Evolutionary conservation across 2,797 vertebrate genomes (phyloP).

Genomic region (Lophura swinhoii): DNA sequence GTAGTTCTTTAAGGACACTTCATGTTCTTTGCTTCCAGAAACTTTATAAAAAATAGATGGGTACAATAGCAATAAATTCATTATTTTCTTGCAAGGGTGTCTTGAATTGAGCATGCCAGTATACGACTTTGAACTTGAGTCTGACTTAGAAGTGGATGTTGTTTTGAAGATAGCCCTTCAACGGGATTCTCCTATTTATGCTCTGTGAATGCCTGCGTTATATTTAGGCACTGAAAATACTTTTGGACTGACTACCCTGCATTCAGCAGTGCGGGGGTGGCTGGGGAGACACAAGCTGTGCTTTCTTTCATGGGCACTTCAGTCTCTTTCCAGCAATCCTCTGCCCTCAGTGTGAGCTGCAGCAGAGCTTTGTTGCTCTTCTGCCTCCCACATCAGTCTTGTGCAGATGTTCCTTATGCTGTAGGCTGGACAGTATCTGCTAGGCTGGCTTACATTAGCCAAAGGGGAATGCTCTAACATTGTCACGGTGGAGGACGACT

Average conservation of each 20-base stretch:
- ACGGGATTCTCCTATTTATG: slow-evolving; percentile 59
- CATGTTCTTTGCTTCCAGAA: neutral
- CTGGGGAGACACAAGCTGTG: neutral
- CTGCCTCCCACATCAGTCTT: neutral
- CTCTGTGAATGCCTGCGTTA: neutral
- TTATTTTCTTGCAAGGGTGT: slow-evolving; percentile 29
- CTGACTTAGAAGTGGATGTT: neutral
- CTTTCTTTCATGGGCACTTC: neutral
- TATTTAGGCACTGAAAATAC: slow-evolving; percentile 62
- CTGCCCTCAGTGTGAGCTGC: neutral
- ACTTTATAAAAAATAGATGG: slow-evolving; percentile 2
- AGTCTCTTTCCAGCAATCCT: neutral
- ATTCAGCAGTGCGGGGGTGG: neutral
- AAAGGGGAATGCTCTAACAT: neutral
- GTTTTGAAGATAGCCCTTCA: slow-evolving; percentile 29
- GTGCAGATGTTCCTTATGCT: neutral
- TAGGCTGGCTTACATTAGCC: neutral
- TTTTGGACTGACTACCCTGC: slow-evolving; percentile 29
- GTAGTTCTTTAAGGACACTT: neutral
- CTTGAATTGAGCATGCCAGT: slow-evolving; percentile 5
- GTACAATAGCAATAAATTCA: neutral
- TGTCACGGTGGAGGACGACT: neutral
- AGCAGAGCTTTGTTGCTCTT: neutral
- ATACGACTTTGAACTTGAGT: slow-evolving; percentile 11
- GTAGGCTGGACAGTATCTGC: neutral